Conservation (phyloP, 1,140 invertebrate genomes). For the Drosophila simulans region DNA sequence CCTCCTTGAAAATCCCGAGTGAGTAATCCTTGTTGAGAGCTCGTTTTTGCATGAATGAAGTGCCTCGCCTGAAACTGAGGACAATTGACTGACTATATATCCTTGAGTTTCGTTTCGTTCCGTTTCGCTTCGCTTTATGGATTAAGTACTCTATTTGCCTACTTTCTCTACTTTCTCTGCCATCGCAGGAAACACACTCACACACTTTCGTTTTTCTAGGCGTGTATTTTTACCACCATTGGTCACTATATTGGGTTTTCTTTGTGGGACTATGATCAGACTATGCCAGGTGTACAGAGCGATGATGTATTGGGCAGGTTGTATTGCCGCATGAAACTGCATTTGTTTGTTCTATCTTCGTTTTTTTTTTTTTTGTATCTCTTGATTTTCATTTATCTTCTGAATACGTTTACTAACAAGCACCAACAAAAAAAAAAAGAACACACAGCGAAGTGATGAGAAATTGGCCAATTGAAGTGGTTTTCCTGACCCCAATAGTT, state of each 20-base stretch:
- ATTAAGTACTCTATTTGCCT: conserved; percentile 13
- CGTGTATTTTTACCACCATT: conserved; percentile 90
- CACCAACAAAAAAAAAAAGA: conserved; percentile 11
- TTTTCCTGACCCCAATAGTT: neutral
- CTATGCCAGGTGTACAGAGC: conserved; percentile 89
- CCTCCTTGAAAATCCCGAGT: conserved; percentile 1
- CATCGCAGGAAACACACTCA: conserved; percentile 31
- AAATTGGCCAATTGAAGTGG: neutral
- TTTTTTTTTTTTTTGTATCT: neutral
- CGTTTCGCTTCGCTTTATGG: conserved; percentile 22
- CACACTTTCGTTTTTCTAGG: conserved; percentile 86
- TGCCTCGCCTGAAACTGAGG: neutral
- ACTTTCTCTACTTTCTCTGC: conserved; percentile 5
- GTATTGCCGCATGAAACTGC: conserved; percentile 69
- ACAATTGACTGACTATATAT: neutral
- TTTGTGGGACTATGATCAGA: conserved; percentile 94
- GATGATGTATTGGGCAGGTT: conserved; percentile 94
- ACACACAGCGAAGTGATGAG: conserved; percentile 16
- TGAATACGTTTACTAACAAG: conserved; percentile 37
- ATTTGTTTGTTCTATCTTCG: conserved; percentile 40
- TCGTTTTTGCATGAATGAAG: conserved; percentile 36
- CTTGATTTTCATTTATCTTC: conserved; percentile 19
- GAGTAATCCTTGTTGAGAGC: conserved; percentile 34
- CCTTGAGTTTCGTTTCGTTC: neutral
- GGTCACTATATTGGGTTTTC: conserved; percentile 89